Evolutionary conservation across 2,797 vertebrate genomes (phyloP).

Genomic region (Balearica regulorum): DNA sequence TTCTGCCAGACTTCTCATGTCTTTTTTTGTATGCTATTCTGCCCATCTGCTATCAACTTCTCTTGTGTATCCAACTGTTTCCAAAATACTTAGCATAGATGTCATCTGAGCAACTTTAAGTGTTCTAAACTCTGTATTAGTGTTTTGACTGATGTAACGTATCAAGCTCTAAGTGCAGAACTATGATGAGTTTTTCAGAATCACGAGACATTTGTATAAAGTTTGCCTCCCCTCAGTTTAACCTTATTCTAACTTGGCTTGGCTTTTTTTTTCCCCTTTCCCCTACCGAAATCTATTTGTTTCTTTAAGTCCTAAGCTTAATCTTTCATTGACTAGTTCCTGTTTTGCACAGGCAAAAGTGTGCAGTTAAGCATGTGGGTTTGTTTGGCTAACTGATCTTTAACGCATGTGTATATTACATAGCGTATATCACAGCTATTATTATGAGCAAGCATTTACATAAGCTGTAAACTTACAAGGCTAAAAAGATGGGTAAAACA

Average conservation of each 20-base stretch:
- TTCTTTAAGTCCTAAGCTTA: background rate
- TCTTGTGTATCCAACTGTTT: background rate
- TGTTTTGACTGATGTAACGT: background rate
- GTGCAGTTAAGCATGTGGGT: background rate
- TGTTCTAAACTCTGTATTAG: background rate
- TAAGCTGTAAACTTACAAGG: background rate
- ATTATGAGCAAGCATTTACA: background rate
- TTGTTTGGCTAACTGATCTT: background rate
- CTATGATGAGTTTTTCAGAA: background rate
- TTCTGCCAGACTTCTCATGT: background rate
- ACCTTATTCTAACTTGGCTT: background rate
- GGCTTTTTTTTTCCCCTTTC: too few species aligned
- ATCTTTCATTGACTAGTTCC: background rate
- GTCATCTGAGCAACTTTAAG: background rate
- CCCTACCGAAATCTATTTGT: background rate
- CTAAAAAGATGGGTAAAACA: background rate
- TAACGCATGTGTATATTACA: background rate
- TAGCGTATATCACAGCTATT: background rate
- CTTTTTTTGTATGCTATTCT: background rate
- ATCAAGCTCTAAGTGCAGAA: background rate
- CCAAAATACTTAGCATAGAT: background rate
- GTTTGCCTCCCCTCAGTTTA: background rate
- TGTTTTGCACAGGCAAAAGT: background rate
- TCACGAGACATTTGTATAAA: background rate
- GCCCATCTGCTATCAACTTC: background rate